Conservation (phyloP, 2,888 invertebrate genomes). For the Eucriotettix oculatus region DNA sequence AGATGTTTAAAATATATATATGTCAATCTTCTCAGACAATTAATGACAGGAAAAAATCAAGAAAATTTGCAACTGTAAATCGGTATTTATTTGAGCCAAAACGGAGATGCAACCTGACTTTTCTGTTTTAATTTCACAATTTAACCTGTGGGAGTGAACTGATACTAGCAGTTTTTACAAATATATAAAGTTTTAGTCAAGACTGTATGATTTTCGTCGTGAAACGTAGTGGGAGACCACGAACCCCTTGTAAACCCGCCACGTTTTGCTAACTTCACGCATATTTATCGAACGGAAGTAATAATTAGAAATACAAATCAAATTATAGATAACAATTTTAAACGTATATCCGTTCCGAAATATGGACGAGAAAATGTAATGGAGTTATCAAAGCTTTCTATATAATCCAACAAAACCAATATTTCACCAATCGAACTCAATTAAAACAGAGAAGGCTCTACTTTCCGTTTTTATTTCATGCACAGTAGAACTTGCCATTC, state of each 20-base stretch:
- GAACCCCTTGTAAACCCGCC: neutral
- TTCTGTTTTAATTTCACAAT: no score
- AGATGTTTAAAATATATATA: no score
- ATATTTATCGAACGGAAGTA: slow-evolving; percentile 1
- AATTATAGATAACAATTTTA: slow-evolving; percentile 1
- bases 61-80: neutral
- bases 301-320: slow-evolving; percentile 3
- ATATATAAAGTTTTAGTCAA: no score
- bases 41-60: neutral
- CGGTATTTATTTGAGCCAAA: no score
- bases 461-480: slow-evolving; percentile 1
- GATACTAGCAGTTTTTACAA: no score
- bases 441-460: slow-evolving; percentile 1
- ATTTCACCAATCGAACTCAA: slow-evolving; percentile 2
- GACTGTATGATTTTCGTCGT: neutral
- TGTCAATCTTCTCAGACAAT: no score
- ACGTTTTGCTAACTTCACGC: neutral
- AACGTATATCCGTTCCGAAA: neutral
- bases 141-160: no score
- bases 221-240: neutral
- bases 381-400: slow-evolving; percentile 2
- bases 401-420: slow-evolving; percentile 3
- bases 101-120: no score
- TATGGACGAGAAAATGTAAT: slow-evolving; percentile 1
- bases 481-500: neutral